Conservation (phyloP, 2,113 vertebrate species). For the rat (Rattus norvegicus) region DNA sequence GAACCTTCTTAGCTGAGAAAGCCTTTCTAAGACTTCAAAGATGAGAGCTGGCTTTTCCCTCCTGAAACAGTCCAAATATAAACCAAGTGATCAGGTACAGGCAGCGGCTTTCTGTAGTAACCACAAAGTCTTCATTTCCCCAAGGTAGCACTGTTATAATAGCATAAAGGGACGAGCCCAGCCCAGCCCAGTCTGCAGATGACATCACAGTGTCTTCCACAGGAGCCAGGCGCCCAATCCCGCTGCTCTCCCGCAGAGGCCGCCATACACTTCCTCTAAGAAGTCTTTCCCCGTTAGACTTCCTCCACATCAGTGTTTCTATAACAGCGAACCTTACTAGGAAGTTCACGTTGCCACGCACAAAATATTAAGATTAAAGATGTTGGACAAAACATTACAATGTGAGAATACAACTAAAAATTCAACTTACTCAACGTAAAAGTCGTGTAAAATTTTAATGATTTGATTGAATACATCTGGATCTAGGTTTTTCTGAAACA, state of each 20-base stretch:
- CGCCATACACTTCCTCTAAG: neutral
- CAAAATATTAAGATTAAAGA: neutral
- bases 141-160: neutral
- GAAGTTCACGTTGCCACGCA: neutral
- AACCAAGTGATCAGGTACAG: slow-evolving; percentile 49
- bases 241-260: neutral
- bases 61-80: slow-evolving; percentile 83
- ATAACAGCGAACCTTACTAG: neutral
- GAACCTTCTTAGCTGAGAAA: slow-evolving; percentile 93
- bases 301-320: neutral
- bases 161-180: neutral
- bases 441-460: slow-evolving; percentile 91
- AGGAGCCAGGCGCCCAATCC: neutral
- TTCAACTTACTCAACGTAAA: slow-evolving; percentile 92
- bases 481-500: slow-evolving; percentile 96
- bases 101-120: neutral
- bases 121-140: neutral
- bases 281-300: neutral
- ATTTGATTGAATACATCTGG: slow-evolving; percentile 94
- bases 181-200: neutral
- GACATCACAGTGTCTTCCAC: neutral
- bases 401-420: slow-evolving; percentile 15
- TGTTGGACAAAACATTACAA: neutral
- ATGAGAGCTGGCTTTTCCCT: slow-evolving; percentile 89
- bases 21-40: slow-evolving; percentile 90